Base-by-base conservation (phyloP, 1,140 invertebrate species). In the Eumeta japonica region DNA sequence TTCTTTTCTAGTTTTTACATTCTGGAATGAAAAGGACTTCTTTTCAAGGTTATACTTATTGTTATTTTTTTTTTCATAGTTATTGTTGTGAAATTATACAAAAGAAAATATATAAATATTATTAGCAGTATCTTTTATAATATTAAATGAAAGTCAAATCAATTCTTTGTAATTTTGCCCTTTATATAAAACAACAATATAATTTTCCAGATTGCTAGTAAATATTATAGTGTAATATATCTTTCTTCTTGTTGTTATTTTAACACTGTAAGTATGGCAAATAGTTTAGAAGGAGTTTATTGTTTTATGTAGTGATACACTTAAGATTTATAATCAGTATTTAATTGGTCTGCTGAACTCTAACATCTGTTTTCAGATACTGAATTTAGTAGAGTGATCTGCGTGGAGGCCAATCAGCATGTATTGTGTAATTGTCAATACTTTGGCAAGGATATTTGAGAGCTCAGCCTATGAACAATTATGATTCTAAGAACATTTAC, bases 11-110 rank as follows among this genome's bases (percentile, higher is more conserved):
- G 32, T 73, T 50, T 35, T 43, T 76, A 19, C 60, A 0, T 54
- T 61, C 32, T 76, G 74, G 74, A 74, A 76, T 35, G 74, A 74
- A 37, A 52, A 43, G 10, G 70, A 75, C 35, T 76, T 50, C 32
- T 65, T 63, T 48, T 32, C 53, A 65, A 75, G 66, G 73, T 75
- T 52, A 45, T n/a, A 28, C 17, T 33, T 30, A 17, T 11, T 31
- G 3, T 27, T 28, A 13, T 19, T 41, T 33, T 30, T 27, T 14
- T 20, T 29, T 32, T 29, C 17, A 34, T 29, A 27, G 20, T 31
- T 29, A 15, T 38, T 14, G 15, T 9, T 39, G 27, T 16, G 16
- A 32, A 27, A 27, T 30, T 28, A 34, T 12, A 37, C 3, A 27
- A 17, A n/a, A 37, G 15, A n/a, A n/a, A n/a, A n/a, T n/a, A n/a